These are phyloP conservation scores for Caenorhabditis sinica DNA, from an alignment of 2,888 invertebrate genomes.

Conservation along the genomic window DNA sequence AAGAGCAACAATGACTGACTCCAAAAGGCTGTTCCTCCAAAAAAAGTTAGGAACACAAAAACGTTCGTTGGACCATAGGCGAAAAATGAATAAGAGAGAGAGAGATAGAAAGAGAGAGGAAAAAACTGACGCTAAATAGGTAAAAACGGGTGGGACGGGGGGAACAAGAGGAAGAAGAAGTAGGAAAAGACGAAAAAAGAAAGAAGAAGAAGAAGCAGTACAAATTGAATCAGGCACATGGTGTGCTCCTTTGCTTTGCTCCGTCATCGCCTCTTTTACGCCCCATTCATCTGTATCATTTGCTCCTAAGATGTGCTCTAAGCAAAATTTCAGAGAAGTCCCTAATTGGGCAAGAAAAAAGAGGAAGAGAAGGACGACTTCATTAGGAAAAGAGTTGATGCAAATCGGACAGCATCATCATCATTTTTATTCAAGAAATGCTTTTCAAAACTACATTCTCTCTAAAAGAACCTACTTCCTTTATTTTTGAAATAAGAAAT, in stretches of 20 bases:
- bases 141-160: slow-evolving; percentile 12
- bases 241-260: slow-evolving; percentile 28
- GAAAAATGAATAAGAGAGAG: slow-evolving; percentile 4
- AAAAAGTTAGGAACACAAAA: not conserved
- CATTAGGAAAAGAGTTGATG: slow-evolving; percentile 35
- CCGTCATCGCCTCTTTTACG: slow-evolving; percentile 25
- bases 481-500: slow-evolving; percentile 26
- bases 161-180: slow-evolving; percentile 7
- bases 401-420: slow-evolving; percentile 14
- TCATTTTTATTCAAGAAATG: not conserved
- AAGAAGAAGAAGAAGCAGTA: slow-evolving; percentile 52
- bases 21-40: too few species aligned
- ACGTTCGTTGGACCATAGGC: slow-evolving; percentile 8
- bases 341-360: slow-evolving; percentile 31
- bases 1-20: not conserved
- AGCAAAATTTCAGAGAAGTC: slow-evolving; percentile 13
- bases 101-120: slow-evolving; percentile 36
- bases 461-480: slow-evolving; percentile 13
- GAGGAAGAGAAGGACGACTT: slow-evolving; percentile 18
- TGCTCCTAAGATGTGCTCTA: slow-evolving; percentile 28
- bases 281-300: slow-evolving; percentile 36
- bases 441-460: slow-evolving; percentile 20
- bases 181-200: slow-evolving; percentile 14
- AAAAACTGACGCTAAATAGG: slow-evolving; percentile 38
- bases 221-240: slow-evolving; percentile 61